phyloP scores from a whole-genome alignment of 2,797 vertebrate species.

The Eulemur coronatus region DNA sequence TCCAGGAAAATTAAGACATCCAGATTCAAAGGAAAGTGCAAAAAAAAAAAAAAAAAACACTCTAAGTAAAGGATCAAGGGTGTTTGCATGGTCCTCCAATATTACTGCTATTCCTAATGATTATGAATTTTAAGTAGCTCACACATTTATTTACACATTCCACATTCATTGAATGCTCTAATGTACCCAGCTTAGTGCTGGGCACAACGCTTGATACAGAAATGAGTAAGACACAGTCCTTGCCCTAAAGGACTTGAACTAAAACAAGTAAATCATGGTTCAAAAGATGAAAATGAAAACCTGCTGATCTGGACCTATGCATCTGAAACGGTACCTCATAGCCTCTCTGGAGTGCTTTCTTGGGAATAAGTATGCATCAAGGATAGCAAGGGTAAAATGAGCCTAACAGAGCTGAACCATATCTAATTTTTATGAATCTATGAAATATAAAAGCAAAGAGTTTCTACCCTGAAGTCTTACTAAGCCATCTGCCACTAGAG shows the following conservation, averaged over 20 bases:
- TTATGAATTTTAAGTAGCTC: slow-evolving; percentile 5
- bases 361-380: not conserved
- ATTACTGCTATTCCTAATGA: not conserved
- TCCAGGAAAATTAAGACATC: slow-evolving; percentile 24
- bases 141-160: not conserved
- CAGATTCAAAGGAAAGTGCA: not conserved
- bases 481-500: slow-evolving; percentile 41
- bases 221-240: not conserved
- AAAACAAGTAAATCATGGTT: not conserved
- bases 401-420: not conserved
- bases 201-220: not conserved
- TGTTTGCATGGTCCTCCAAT: not conserved
- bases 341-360: not conserved
- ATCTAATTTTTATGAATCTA: slow-evolving; percentile 32
- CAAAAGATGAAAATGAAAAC: not conserved
- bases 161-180: not conserved
- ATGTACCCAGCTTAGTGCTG: not conserved
- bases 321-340: not conserved
- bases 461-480: slow-evolving; percentile 15
- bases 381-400: not conserved
- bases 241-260: not conserved
- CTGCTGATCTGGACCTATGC: not conserved
- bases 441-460: slow-evolving; percentile 31
- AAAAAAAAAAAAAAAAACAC: not conserved
- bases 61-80: not conserved